Evolutionary conservation across 2,113 vertebrate genomes (phyloP).

Genomic region (Lepus europaeus): DNA sequence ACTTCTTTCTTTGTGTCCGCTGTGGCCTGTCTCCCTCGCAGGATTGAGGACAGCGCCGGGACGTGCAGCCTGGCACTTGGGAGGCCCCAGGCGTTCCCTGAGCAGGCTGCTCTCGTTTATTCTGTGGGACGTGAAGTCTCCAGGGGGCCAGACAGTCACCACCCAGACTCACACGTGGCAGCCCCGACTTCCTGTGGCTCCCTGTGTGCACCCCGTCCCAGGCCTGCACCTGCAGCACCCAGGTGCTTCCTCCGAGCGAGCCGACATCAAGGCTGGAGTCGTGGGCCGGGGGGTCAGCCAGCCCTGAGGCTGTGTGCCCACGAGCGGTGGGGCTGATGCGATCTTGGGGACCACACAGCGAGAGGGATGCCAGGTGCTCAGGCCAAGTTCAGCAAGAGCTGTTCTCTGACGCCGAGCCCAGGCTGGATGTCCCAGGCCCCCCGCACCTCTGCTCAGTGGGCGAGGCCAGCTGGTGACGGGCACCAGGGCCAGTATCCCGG

Average conservation of each 20-base stretch:
- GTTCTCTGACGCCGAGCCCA: fast-evolving
- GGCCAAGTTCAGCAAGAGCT: too few species aligned
- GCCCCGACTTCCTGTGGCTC: too few species aligned
- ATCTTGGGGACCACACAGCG: fast-evolving
- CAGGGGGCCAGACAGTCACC: background rate
- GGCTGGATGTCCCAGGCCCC: background rate
- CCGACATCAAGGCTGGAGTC: too few species aligned
- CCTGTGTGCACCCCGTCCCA: too few species aligned
- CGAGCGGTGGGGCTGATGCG: fast-evolving
- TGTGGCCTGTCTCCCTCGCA: too few species aligned
- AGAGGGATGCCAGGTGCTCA: background rate
- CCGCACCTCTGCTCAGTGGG: too few species aligned
- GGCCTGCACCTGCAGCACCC: too few species aligned
- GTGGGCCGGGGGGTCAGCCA: too few species aligned
- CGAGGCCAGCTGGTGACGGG: background rate
- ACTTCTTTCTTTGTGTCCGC: background rate
- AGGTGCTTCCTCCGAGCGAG: too few species aligned
- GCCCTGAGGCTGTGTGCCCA: too few species aligned
- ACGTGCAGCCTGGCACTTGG: fast-evolving
- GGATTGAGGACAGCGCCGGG: background rate
- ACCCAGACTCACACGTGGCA: too few species aligned
- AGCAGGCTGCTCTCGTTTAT: background rate
- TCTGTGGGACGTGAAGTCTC: background rate
- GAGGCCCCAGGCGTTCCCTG: background rate
- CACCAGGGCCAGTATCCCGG: too few species aligned